Evolutionary conservation across 2,113 vertebrate species (phyloP).

Genomic region (Myotis brandtii): DNA sequence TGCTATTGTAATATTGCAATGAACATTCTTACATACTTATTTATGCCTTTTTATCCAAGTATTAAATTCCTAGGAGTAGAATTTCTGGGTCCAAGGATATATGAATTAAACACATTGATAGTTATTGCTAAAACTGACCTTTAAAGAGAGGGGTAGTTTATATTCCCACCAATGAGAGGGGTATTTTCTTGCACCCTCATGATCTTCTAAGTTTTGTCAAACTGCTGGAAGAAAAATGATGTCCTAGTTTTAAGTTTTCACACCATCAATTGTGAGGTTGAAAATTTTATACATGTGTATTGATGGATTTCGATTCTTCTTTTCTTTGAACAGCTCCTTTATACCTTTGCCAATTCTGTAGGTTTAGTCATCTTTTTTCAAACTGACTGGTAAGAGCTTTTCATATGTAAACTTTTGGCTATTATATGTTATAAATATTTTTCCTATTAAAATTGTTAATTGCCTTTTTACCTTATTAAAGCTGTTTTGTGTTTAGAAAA

Average conservation of each 20-base stretch:
- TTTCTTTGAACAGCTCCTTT: slow-evolving; percentile 8
- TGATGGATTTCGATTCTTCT: slow-evolving; percentile 40
- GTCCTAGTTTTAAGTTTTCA: neutral
- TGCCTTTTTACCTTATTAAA: slow-evolving; percentile 36
- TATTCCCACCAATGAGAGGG: neutral
- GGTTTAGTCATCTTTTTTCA: neutral
- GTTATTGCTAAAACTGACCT: neutral
- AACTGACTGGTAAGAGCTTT: neutral
- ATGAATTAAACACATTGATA: neutral
- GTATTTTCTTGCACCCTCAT: neutral
- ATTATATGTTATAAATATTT: slow-evolving; percentile 11
- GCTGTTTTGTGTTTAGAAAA: neutral
- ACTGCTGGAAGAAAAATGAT: neutral
- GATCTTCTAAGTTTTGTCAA: neutral
- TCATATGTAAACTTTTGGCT: slow-evolving; percentile 22
- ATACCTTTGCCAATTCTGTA: neutral
- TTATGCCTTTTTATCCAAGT: neutral
- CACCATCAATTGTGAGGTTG: neutral
- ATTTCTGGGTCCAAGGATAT: neutral
- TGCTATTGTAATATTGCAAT: neutral
- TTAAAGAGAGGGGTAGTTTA: neutral
- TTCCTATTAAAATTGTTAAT: neutral
- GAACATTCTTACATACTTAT: neutral
- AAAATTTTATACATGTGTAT: neutral
- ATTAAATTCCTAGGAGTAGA: slow-evolving; percentile 21